Evolutionary conservation across 1,140 invertebrate genomes (phyloP).

Genomic region (Drosophila parabipectinata): DNA sequence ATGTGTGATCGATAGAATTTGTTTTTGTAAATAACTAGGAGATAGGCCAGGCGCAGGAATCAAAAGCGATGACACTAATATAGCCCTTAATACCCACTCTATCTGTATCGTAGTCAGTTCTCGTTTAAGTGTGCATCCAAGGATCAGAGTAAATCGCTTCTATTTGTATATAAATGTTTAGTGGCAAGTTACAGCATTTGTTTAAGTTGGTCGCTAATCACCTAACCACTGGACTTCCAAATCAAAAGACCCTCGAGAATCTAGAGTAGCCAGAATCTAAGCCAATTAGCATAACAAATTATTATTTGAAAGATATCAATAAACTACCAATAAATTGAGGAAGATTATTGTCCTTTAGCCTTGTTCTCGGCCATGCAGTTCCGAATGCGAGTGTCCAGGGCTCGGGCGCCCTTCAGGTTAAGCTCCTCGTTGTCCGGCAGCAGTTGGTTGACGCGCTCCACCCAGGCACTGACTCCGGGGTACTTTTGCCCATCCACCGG

Average conservation of each 20-base stretch:
- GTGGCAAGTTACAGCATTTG: conserved; percentile 32
- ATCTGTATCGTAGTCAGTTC: conserved; percentile 39
- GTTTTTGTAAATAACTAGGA: conserved; percentile 68
- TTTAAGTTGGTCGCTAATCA: conserved; percentile 32
- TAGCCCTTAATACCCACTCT: conserved; percentile 50
- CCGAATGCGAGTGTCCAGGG: conserved; percentile 50
- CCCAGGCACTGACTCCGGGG: conserved; percentile 50
- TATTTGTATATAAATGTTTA: conserved; percentile 46
- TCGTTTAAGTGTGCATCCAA: conserved; percentile 29
- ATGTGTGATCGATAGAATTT: conserved; percentile 67
- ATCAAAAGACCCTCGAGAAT: conserved; percentile 65
- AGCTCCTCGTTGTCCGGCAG: conserved; percentile 68
- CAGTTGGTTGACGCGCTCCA: conserved; percentile 54
- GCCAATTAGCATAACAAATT: conserved; percentile 63
- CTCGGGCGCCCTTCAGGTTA: conserved; percentile 64
- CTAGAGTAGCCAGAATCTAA: conserved; percentile 65
- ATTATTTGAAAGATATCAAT: conserved; percentile 25
- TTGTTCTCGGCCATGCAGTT: conserved; percentile 59
- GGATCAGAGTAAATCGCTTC: conserved; percentile 28
- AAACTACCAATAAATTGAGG: conserved; percentile 42
- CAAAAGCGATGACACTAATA: conserved; percentile 46
- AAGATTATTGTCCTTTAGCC: conserved; percentile 11
- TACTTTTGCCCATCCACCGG: conserved; percentile 62
- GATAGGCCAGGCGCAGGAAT: conserved; percentile 20
- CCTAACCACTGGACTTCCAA: conserved; percentile 66